Evolutionary conservation across 2,113 vertebrate genomes (phyloP), one percentile per base, ranked within the genome.

Genomic region (Syngnathus scovelli): DNA sequence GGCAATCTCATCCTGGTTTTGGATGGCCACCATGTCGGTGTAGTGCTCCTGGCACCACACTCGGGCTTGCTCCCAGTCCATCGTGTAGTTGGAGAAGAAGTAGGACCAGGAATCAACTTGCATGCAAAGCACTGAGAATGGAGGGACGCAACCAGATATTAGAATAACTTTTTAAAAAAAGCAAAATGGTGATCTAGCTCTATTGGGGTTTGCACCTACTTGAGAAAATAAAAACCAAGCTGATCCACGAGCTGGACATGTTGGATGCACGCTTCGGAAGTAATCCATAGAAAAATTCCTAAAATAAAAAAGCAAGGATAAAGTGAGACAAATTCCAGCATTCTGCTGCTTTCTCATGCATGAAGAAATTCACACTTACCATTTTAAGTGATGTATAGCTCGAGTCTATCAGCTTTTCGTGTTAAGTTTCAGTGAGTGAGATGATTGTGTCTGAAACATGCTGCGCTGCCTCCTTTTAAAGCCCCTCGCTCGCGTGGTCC

Each of bases 21-120:
- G 95, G 81, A 99, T 99, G 0, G 95, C 96, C 78, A 98, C 95
- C 78, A 99, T 88, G 67, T 99, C 94, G 0, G 95, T 98, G 83
- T 91, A 94, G 60, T 49, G 0, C 3, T 19, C 33, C 82, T 66
- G 51, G 84, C 96, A 99, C 88, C 89, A 98, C 0, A 0, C 6
- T 66, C 93, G 83, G 15, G 96, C 93, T 0, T 66, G 0, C 0
- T 70, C 3, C 95, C 95, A 99, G 0, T 36, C 5, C 87, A 94
- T 94, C 6, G 67, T 74, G 0, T 1, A 44, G 36, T 82, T 2
- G 1, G 90, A 91, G 68, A 78, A 72, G 79, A 74, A 64, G 72
- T 98, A 99, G 0, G 91, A 94, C 96, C 96, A 99, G 11, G 92
- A 83, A 3, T 86, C 69, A 7, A 91, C 92, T 79, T 78, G 85